These are phyloP conservation scores for Pungitius pungitius DNA, from an alignment of 2,113 vertebrate species.

Conservation along the genomic window DNA sequence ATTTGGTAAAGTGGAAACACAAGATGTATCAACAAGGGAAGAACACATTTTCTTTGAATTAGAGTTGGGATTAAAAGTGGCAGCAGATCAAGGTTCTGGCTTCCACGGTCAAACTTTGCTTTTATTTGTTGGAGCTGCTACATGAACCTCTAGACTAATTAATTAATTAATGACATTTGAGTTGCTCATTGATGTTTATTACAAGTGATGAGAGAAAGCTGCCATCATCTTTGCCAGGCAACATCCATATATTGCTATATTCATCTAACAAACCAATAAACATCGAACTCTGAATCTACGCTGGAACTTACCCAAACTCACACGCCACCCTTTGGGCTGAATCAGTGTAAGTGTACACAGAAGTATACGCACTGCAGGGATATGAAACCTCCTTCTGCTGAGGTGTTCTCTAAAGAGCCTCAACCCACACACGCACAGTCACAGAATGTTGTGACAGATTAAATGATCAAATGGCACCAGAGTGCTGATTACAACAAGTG, in stretches of 20 bases:
- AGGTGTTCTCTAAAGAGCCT: slow-evolving; percentile 5
- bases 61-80: slow-evolving; percentile 60
- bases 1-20: slow-evolving; percentile 33
- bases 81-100: slow-evolving; percentile 43
- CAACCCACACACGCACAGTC: not conserved
- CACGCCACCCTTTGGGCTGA: not conserved
- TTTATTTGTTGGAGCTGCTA: slow-evolving; percentile 41
- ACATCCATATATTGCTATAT: slow-evolving; percentile 15
- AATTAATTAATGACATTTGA: slow-evolving; percentile 59
- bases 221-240: slow-evolving; percentile 17
- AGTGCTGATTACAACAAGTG: slow-evolving; percentile 67
- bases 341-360: slow-evolving; percentile 3
- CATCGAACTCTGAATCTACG: slow-evolving; percentile 2
- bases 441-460: slow-evolving; percentile 40
- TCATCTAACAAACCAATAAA: slow-evolving; percentile 7
- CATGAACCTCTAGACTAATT: slow-evolving; percentile 38
- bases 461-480: slow-evolving; percentile 65
- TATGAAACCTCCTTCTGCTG: slow-evolving; percentile 5
- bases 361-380: not conserved
- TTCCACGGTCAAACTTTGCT: slow-evolving; percentile 47
- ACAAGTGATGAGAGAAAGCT: slow-evolving; percentile 57
- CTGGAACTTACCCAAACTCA: slow-evolving; percentile 1
- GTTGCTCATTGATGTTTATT: slow-evolving; percentile 59
- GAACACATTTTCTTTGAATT: slow-evolving; percentile 63
- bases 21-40: slow-evolving; percentile 14